phyloP scores from a whole-genome alignment of 2,888 invertebrate species.

The Gastrophysa polygoni region DNA sequence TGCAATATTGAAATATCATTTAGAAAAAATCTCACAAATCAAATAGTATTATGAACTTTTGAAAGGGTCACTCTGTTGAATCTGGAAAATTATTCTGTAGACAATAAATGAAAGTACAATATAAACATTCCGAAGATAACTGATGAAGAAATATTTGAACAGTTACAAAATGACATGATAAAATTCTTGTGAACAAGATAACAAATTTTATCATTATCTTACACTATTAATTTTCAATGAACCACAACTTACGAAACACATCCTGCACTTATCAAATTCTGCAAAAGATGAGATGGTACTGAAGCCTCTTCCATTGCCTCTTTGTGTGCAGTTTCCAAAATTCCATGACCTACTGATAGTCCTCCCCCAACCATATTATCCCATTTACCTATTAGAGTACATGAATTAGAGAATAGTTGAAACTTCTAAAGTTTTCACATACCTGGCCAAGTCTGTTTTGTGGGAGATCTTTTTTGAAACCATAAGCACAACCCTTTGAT shows the following conservation, averaged over 20 bases:
- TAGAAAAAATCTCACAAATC: too few species aligned
- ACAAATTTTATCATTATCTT: too few species aligned
- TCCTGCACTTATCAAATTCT: conserved; percentile 77
- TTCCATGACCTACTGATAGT: conserved; percentile 84
- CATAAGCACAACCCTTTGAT: conserved; percentile 87
- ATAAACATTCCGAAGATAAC: too few species aligned
- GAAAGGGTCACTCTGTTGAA: too few species aligned
- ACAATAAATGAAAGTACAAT: too few species aligned
- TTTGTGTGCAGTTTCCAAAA: conserved; percentile 88
- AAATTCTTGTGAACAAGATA: too few species aligned
- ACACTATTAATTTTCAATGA: too few species aligned
- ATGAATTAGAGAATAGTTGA: not conserved
- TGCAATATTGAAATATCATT: too few species aligned
- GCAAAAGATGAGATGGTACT: conserved; percentile 78
- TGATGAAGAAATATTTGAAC: too few species aligned
- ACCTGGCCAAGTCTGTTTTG: conserved; percentile 95
- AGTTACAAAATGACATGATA: too few species aligned
- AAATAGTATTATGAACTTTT: too few species aligned
- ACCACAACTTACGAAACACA: conserved; percentile 76
- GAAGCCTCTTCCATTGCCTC: conserved; percentile 96
- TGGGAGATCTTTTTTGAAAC: conserved; percentile 89
- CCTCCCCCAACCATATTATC: conserved; percentile 97
- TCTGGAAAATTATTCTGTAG: too few species aligned
- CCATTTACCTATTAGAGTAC: conserved; percentile 69
- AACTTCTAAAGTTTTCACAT: conserved; percentile 25